Conservation (phyloP, 2,113 vertebrate genomes). For the Perccottus glenii region DNA sequence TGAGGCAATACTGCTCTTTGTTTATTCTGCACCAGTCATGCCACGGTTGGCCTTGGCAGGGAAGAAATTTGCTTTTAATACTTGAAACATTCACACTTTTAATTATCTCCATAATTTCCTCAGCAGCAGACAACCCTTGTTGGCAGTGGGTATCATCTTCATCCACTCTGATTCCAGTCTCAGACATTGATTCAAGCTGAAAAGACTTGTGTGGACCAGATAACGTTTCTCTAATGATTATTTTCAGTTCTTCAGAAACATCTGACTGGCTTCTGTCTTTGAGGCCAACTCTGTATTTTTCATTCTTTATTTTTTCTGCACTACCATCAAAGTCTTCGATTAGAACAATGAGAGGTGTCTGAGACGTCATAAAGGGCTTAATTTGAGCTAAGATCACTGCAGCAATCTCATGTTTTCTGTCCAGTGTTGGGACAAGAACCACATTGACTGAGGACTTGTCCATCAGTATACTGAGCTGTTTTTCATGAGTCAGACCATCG, state of each 20-base stretch:
- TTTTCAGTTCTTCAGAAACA: constrained; percentile 54
- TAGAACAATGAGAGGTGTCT: constrained; percentile 69
- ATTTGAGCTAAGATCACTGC: constrained; percentile 17
- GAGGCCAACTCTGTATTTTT: constrained; percentile 60
- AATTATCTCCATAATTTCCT: constrained; percentile 42
- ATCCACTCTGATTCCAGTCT: constrained; percentile 61
- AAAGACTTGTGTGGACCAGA: constrained; percentile 2
- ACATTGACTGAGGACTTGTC: constrained; percentile 71
- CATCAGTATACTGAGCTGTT: constrained; percentile 65
- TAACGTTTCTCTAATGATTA: constrained; percentile 54
- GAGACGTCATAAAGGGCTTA: constrained; percentile 34
- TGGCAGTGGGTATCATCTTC: constrained; percentile 47
- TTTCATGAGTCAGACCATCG: constrained; percentile 56
- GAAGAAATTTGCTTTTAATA: constrained; percentile 58
- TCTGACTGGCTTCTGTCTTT: constrained; percentile 70
- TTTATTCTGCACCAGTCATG: constrained; percentile 69
- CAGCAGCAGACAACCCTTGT: constrained; percentile 54
- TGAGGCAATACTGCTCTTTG: constrained; percentile 66
- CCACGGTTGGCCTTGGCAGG: constrained; percentile 71
- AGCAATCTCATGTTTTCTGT: constrained; percentile 26
- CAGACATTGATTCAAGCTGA: constrained; percentile 60
- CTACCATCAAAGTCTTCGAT: constrained; percentile 38
- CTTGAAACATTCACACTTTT: constrained; percentile 38
- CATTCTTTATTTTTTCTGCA: not conserved
- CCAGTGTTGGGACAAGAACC: constrained; percentile 51